Percentiles rank a stretch among this genome's conserved stretches.
Conservation (phyloP, 2,797 vertebrate genomes). For the Sebastes kiyomatsui region DNA sequence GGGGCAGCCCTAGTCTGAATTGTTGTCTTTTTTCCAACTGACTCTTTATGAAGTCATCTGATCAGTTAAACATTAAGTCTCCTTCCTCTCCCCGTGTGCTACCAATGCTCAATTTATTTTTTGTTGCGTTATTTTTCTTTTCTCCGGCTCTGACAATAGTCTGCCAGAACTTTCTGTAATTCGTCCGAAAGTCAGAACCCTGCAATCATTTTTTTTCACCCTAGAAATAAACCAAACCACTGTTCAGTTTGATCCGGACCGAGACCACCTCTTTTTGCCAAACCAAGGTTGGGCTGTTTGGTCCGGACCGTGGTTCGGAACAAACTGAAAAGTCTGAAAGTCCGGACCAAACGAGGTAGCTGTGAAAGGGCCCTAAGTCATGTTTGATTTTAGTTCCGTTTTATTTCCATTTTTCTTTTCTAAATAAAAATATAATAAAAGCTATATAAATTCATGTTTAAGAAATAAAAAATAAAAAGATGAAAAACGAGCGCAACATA, state of each 20-base stretch:
- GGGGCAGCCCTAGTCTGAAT: too few species aligned
- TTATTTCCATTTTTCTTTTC: neutral
- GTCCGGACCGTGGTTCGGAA: neutral
- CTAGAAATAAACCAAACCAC: neutral
- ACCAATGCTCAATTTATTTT: rapidly evolving
- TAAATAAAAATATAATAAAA: neutral
- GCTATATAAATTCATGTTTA: neutral
- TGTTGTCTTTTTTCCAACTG: neutral
- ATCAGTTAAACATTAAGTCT: neutral
- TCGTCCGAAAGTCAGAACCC: neutral
- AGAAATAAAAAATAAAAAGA: too few species aligned
- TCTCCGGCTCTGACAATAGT: rapidly evolving
- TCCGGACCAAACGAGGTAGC: too few species aligned
- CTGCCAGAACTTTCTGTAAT: neutral
- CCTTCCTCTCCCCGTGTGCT: neutral
- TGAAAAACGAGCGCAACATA: too few species aligned
- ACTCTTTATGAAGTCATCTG: neutral
- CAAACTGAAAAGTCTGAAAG: neutral
- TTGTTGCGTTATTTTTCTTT: neutral
- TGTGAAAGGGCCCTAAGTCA: neutral
- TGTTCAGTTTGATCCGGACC: too few species aligned
- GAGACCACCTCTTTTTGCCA: too few species aligned
- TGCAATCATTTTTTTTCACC: neutral
- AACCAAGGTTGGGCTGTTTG: too few species aligned
- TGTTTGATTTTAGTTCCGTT: neutral